Evolutionary conservation across 2,113 vertebrate species (phyloP).

Genomic region (Lophura nycthemera): DNA sequence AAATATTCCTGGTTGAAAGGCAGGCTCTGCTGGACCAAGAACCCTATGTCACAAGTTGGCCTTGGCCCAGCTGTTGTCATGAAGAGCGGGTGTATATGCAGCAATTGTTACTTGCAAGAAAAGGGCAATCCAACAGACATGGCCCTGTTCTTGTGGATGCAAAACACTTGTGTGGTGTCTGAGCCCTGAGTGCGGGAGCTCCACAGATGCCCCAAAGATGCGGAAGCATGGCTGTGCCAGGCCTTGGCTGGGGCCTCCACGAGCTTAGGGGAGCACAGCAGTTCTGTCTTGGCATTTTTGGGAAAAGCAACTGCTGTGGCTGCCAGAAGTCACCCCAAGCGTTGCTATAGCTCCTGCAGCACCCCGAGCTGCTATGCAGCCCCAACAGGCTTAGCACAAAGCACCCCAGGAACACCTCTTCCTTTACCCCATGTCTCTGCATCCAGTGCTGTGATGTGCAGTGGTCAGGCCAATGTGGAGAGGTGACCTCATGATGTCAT

Average conservation of each 20-base stretch:
- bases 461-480: conserved; percentile 16
- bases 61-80: conserved; percentile 3
- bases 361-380: conserved; percentile 57
- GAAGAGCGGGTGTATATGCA: not conserved
- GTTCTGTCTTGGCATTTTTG: not conserved
- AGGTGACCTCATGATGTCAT: conserved; percentile 30
- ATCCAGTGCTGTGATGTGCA: not conserved
- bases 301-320: not conserved
- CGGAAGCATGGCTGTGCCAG: not conserved
- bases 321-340: not conserved
- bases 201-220: not conserved
- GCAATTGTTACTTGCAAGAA: not conserved
- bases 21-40: not conserved
- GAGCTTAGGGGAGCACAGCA: not conserved
- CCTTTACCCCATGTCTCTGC: not conserved
- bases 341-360: conserved; percentile 48
- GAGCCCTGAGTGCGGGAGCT: not conserved
- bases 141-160: not conserved
- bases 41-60: not conserved
- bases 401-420: conserved; percentile 50
- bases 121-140: not conserved
- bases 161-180: not conserved
- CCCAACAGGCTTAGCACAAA: conserved; percentile 45
- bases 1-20: not conserved
- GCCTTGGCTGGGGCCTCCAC: conserved; percentile 22